Evolutionary conservation across 2,113 vertebrate species (phyloP), one percentile per base, ranked within the genome.

Genomic region (Eptesicus fuscus): DNA sequence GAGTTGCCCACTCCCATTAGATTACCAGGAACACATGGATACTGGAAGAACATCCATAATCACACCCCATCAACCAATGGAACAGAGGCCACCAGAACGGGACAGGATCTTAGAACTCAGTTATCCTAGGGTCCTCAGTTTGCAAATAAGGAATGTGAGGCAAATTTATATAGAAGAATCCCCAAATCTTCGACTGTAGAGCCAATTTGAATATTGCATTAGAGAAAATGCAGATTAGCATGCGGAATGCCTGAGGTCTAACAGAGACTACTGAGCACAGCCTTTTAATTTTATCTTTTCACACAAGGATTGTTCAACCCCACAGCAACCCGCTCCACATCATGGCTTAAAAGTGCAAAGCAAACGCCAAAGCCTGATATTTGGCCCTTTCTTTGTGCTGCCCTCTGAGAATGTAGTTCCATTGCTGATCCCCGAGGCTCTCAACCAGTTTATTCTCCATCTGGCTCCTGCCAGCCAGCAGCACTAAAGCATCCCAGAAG

Each of bases 371-470:
- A 37, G 35, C 35, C 18, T 74, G 37, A 13, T 53, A 63, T n/a
- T 69, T 61, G 61, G 23, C 32, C 25, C 1, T n/a, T 74, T 76
- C n/a, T 92, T 51, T 14, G 0, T 23, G 67, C 30, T 85, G 53
- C 5, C 8, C 47, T 51, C 40, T 73, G 47, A 93, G 79, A 91
- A 40, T 23, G 10, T 1, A 79, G 56, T 88, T 84, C 65, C 49
- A 32, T 1, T 76, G 16, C 56, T 91, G 94, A 53, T 30, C 73
- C 61, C 11, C 32, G 70, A 92, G 47, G 8, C 40, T 82, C 42
- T 88, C 83, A 82, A 78, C 77, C 40, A 32, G 40, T 61, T 83
- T 49, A 28, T 82, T 94, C 40, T 56, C 93, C 67, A 78, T 53
- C 85, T 88, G 92, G 71, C 23, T 73, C 32, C 59, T 61, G 44